Conservation (phyloP, 2,113 vertebrate species). For the Lutjanus erythropterus region DNA sequence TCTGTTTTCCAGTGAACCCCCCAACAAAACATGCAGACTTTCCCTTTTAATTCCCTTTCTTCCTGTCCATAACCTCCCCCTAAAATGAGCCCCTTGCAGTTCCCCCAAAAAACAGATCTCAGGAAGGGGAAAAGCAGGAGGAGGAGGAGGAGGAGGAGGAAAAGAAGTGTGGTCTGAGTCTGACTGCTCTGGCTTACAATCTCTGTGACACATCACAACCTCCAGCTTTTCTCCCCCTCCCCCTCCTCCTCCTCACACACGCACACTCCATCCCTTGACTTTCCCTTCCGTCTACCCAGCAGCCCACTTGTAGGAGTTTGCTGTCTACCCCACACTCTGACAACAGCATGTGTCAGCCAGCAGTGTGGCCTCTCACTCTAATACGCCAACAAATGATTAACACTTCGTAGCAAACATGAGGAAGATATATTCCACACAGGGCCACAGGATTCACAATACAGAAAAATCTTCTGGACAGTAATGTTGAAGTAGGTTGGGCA, state of each 20-base stretch:
- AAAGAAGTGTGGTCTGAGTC: constrained; percentile 61
- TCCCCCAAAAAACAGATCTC: constrained; percentile 60
- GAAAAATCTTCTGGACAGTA: not conserved
- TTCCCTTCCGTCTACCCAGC: constrained; percentile 20
- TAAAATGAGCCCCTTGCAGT: constrained; percentile 50
- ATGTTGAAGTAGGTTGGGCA: too few relatives aligned
- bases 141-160: constrained; percentile 48
- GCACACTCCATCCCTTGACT: constrained; percentile 23
- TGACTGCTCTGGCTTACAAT: constrained; percentile 51
- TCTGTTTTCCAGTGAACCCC: constrained; percentile 31
- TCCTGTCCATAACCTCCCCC: constrained; percentile 51
- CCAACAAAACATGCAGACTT: constrained; percentile 35
- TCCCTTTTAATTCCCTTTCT: constrained; percentile 40
- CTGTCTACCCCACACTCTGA: constrained; percentile 25
- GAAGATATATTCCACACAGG: not conserved
- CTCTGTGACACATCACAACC: constrained; percentile 70
- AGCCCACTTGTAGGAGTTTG: constrained; percentile 35
- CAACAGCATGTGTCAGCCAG: constrained; percentile 56
- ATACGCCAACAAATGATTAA: constrained; percentile 14
- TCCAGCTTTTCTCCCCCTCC: constrained; percentile 19
- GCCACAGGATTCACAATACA: not conserved
- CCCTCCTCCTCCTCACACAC: not conserved
- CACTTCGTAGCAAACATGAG: not conserved
- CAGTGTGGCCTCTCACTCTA: constrained; percentile 15
- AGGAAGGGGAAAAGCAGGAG: constrained; percentile 30